Conservation (phyloP, 2,113 vertebrate genomes). For the Pachypanchax playfairii region DNA sequence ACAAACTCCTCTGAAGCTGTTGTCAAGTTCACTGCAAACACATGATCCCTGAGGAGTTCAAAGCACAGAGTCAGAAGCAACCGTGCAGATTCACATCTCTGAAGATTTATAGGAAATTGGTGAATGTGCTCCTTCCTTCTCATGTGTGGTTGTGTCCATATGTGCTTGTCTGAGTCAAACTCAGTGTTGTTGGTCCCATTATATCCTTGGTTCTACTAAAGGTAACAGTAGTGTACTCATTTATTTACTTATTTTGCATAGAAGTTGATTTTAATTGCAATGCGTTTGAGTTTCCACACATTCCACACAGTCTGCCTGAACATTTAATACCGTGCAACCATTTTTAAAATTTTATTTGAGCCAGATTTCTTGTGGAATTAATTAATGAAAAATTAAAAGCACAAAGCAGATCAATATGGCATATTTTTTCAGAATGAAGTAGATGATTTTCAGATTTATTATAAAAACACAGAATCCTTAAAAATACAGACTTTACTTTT, state of each 20-base stretch:
- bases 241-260: neutral
- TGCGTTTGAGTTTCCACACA: neutral
- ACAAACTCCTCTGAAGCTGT: constrained; percentile 76
- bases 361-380: neutral
- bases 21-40: constrained; percentile 88
- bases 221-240: neutral
- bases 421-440: too few species aligned
- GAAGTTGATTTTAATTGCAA: neutral
- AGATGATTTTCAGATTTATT: too few species aligned
- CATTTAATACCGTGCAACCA: neutral
- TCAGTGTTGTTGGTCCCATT: neutral
- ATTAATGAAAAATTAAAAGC: neutral
- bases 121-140: neutral
- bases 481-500: too few species aligned
- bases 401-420: neutral
- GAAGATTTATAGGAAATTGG: neutral
- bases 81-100: neutral
- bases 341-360: neutral
- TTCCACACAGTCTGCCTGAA: too few species aligned
- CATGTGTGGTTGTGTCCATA: neutral
- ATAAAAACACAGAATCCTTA: too few species aligned
- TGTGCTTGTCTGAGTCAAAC: neutral
- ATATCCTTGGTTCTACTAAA: neutral
- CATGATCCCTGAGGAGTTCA: constrained; percentile 82
- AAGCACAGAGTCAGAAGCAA: constrained; percentile 10